Evolutionary conservation across 2,888 invertebrate genomes (phyloP).

Genomic region (Sminthurinus aureus): DNA sequence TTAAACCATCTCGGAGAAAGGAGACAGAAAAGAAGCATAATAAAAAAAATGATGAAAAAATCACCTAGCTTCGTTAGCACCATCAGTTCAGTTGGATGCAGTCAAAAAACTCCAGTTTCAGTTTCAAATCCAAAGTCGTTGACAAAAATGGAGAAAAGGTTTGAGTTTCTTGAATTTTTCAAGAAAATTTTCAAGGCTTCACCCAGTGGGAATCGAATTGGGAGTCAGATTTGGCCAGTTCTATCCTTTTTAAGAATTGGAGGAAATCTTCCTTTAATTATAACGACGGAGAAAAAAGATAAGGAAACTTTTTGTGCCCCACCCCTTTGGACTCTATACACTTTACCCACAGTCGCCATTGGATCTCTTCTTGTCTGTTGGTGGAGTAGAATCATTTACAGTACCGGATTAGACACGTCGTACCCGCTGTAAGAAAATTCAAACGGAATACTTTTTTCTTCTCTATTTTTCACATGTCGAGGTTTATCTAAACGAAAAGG

Average conservation of each 20-base stretch:
- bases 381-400: conserved; percentile 29
- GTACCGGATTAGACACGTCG: conserved; percentile 17
- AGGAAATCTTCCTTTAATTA: conserved; percentile 29
- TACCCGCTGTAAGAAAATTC: too few species aligned
- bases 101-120: not conserved
- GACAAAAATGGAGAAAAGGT: conserved; percentile 21
- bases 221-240: conserved; percentile 38
- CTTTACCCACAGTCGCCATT: conserved; percentile 21
- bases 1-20: not conserved
- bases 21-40: not conserved
- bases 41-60: conserved; percentile 28
- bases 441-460: too few species aligned
- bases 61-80: conserved; percentile 19
- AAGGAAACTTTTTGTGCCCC: conserved; percentile 7
- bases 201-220: conserved; percentile 22
- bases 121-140: conserved; percentile 10
- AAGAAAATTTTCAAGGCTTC: conserved; percentile 28
- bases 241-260: conserved; percentile 30
- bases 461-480: too few species aligned
- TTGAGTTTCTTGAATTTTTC: conserved; percentile 16
- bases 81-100: not conserved
- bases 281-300: conserved; percentile 24
- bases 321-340: not conserved
- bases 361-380: conserved; percentile 30
- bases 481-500: too few species aligned